Conservation (phyloP, 2,888 invertebrate species). For the Nephrotoma appendiculata region DNA sequence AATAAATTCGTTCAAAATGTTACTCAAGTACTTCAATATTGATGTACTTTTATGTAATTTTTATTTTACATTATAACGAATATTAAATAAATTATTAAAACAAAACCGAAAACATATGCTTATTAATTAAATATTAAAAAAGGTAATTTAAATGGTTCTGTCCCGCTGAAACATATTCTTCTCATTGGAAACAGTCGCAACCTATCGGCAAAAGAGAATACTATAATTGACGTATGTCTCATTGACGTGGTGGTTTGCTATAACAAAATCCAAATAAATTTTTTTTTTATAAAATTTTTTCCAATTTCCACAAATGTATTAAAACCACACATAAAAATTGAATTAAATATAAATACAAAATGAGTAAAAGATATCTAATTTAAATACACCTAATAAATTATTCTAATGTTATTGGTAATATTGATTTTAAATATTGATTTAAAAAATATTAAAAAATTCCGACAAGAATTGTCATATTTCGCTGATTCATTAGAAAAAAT, state of each 20-base stretch:
- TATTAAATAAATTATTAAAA: neutral
- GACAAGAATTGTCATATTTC: neutral
- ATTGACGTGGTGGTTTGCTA: slow-evolving; percentile 2
- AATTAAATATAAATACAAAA: neutral
- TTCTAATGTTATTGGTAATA: neutral
- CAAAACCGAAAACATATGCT: neutral
- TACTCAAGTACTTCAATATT: neutral
- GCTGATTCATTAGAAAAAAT: neutral
- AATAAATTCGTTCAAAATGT: slow-evolving; percentile 6
- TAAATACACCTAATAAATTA: neutral
- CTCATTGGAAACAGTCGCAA: neutral
- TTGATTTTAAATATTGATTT: neutral
- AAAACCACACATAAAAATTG: neutral
- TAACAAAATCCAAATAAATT: neutral
- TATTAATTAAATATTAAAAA: neutral
- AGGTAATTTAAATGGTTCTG: neutral
- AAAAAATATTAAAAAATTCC: neutral
- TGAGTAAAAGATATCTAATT: neutral
- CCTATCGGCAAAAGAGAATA: neutral
- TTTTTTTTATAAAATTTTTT: neutral
- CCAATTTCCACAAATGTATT: neutral
- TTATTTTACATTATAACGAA: neutral
- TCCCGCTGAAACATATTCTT: neutral
- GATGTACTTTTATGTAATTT: neutral
- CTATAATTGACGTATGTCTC: neutral